Evolutionary conservation across 2,797 vertebrate species (phyloP).

Genomic region (Taenioides sp.): DNA sequence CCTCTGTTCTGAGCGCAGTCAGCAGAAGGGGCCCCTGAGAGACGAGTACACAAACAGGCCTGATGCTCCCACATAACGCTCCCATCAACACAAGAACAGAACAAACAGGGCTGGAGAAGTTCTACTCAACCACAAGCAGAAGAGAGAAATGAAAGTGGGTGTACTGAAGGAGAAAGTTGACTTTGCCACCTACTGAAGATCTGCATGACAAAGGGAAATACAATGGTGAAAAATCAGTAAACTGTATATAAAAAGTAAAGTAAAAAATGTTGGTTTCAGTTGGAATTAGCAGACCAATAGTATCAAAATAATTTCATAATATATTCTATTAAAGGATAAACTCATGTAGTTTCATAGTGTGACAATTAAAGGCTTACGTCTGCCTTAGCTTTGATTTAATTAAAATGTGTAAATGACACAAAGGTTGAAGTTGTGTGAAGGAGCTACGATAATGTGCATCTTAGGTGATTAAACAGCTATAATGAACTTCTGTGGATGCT

Average conservation of each 20-base stretch:
- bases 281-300: no score
- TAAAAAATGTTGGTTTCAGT: no score
- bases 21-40: slow-evolving; percentile 57
- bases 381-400: neutral
- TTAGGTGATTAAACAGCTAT: neutral
- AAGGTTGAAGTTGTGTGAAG: neutral
- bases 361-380: neutral
- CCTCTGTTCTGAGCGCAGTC: slow-evolving; percentile 62
- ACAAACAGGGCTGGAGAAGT: neutral
- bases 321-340: neutral
- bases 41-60: slow-evolving; percentile 45
- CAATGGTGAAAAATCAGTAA: no score
- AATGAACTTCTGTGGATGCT: neutral
- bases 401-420: neutral
- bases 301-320: neutral
- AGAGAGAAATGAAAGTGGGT: neutral
- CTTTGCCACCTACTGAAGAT: no score
- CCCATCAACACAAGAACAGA: slow-evolving; percentile 27
- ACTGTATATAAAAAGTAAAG: neutral
- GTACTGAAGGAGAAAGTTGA: neutral
- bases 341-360: neutral
- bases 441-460: neutral
- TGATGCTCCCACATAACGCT: slow-evolving; percentile 40
- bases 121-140: slow-evolving; percentile 9
- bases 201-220: no score